Conservation (phyloP, 2,113 vertebrate genomes). For the Speoplatyrhinus poulsoni region DNA sequence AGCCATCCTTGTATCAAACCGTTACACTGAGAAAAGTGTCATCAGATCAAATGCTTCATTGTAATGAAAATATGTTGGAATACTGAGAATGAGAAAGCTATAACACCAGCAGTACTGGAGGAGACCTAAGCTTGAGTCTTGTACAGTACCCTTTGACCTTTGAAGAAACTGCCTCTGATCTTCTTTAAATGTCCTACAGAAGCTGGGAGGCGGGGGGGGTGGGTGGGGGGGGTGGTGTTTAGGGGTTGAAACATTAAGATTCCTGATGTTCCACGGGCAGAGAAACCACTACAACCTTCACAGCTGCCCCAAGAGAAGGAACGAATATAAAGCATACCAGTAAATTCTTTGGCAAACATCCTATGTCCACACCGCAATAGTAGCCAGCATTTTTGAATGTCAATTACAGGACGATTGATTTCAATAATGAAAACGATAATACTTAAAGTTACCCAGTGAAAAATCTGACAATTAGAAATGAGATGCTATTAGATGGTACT, state of each 20-base stretch:
- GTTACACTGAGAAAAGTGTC: not conserved
- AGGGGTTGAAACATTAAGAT: not conserved
- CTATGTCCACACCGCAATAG: no score
- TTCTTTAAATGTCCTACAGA: slow-evolving; percentile 1
- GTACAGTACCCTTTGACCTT: slow-evolving; percentile 15
- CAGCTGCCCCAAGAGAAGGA: not conserved
- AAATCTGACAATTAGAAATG: no score
- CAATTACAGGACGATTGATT: no score
- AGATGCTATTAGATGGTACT: no score
- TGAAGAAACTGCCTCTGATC: slow-evolving; percentile 11
- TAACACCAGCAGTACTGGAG: not conserved
- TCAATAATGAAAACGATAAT: no score
- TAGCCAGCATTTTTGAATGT: not conserved
- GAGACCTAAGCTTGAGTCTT: not conserved
- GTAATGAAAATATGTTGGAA: not conserved
- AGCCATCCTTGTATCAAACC: not conserved
- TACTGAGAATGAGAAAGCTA: not conserved
- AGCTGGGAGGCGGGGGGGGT: not conserved
- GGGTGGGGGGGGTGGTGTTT: not conserved
- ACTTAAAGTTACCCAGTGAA: no score
- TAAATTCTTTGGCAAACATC: not conserved
- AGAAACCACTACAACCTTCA: not conserved
- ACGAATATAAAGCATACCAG: slow-evolving; percentile 3
- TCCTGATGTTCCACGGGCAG: not conserved
- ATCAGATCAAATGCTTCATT: not conserved